Conservation (phyloP, 2,113 vertebrate species). For the Ptyas mucosa region DNA sequence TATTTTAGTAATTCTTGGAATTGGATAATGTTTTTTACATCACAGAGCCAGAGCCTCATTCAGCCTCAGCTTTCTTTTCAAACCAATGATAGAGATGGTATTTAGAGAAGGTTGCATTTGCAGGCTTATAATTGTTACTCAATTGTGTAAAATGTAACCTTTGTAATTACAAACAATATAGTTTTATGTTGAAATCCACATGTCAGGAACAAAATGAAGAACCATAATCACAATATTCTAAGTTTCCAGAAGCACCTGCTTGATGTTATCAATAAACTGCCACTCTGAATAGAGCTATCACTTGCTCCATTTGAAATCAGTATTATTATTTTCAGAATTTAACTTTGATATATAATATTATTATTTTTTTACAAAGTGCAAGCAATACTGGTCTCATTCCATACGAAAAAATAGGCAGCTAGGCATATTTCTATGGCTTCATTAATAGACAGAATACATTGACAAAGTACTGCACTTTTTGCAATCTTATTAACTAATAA, state of each 20-base stretch:
- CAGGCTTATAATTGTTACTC: neutral
- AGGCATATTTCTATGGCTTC: constrained; percentile 36
- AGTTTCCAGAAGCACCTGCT: neutral
- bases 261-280: neutral
- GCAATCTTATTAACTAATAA: constrained; percentile 58
- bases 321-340: neutral
- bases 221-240: neutral
- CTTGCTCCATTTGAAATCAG: neutral
- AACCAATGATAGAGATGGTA: neutral
- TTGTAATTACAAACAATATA: neutral
- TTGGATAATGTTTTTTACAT: neutral
- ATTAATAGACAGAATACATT: neutral
- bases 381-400: constrained; percentile 31
- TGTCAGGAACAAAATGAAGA: neutral
- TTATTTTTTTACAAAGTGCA: neutral
- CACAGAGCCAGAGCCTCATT: neutral
- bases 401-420: constrained; percentile 25
- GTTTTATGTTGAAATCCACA: neutral
- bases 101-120: neutral
- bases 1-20: neutral
- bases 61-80: neutral
- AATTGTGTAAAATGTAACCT: neutral
- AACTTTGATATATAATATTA: neutral
- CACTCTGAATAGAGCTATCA: neutral
- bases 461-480: constrained; percentile 19